Conservation (phyloP, 2,888 invertebrate genomes). For the Keiferia lycopersicella region DNA sequence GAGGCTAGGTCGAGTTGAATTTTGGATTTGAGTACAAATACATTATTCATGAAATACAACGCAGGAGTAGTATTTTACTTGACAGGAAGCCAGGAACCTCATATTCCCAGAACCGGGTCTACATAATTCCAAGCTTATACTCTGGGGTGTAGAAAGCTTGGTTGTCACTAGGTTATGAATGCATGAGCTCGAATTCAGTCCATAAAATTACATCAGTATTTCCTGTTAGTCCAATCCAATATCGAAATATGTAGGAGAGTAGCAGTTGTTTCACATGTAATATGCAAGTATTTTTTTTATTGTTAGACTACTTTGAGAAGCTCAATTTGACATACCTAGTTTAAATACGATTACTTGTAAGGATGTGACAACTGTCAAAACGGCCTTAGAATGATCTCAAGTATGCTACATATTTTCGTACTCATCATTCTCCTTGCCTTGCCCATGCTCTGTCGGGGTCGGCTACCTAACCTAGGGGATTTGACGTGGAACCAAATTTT, state of each 20-base stretch:
- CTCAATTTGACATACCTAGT: too few species aligned
- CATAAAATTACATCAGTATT: background rate
- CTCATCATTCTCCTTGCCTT: too few species aligned
- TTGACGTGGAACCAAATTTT: too few species aligned
- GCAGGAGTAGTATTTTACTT: background rate
- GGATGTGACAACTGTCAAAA: too few species aligned
- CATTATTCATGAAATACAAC: conserved; percentile 6
- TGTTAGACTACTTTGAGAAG: too few species aligned
- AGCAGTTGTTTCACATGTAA: too few species aligned
- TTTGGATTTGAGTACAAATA: background rate
- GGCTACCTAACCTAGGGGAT: too few species aligned
- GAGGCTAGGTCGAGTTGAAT: background rate
- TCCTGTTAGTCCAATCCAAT: background rate
- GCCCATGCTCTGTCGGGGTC: too few species aligned
- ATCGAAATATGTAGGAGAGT: background rate
- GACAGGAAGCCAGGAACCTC: background rate
- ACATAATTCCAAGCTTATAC: background rate
- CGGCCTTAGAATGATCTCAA: too few species aligned
- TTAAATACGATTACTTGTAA: too few species aligned
- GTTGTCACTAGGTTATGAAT: conserved; percentile 1
- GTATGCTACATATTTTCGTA: too few species aligned
- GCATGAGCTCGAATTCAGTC: conserved; percentile 2
- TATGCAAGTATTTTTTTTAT: too few species aligned
- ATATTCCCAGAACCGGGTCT: background rate
- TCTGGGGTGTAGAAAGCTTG: background rate